phyloP scores from a whole-genome alignment of 2,888 invertebrate genomes.

The Eucera pruinosa region DNA sequence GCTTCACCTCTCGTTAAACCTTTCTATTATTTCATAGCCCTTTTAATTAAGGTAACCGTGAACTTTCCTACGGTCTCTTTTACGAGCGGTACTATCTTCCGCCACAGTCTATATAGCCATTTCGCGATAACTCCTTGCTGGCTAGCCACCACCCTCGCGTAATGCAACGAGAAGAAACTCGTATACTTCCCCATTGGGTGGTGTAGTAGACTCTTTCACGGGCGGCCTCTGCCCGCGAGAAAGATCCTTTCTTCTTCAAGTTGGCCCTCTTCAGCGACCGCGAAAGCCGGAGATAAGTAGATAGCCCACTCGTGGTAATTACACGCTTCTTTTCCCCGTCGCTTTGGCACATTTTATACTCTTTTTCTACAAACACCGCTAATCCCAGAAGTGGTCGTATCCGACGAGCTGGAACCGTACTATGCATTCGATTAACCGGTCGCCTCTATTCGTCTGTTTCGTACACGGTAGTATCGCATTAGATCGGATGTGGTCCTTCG shows the following conservation, averaged over 20 bases:
- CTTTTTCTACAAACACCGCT: constrained; percentile 30
- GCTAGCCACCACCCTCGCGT: too few relatives aligned
- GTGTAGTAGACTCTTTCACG: constrained; percentile 36
- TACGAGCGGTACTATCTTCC: constrained; percentile 48
- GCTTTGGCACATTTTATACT: constrained; percentile 39
- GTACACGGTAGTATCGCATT: too few relatives aligned
- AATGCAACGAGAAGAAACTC: constrained; percentile 27
- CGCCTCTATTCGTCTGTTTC: background rate
- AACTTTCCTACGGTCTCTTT: constrained; percentile 36
- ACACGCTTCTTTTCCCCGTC: constrained; percentile 61
- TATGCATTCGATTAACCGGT: constrained; percentile 33
- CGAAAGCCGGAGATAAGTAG: constrained; percentile 68
- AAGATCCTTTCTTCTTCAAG: constrained; percentile 60
- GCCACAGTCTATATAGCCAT: constrained; percentile 15
- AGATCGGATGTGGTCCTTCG: too few relatives aligned
- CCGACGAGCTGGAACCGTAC: constrained; percentile 16
- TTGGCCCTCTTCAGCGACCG: constrained; percentile 58
- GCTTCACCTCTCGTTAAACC: constrained; percentile 45
- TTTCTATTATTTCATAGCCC: constrained; percentile 48
- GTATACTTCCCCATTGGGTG: constrained; percentile 20
- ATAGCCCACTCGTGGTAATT: constrained; percentile 72
- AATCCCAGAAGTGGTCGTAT: constrained; percentile 38
- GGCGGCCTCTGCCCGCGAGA: constrained; percentile 38
- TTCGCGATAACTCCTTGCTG: constrained; percentile 15
- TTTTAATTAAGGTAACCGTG: constrained; percentile 54